phyloP scores from a whole-genome alignment of 2,797 vertebrate genomes.

The Neosilurus mollespiculum region DNA sequence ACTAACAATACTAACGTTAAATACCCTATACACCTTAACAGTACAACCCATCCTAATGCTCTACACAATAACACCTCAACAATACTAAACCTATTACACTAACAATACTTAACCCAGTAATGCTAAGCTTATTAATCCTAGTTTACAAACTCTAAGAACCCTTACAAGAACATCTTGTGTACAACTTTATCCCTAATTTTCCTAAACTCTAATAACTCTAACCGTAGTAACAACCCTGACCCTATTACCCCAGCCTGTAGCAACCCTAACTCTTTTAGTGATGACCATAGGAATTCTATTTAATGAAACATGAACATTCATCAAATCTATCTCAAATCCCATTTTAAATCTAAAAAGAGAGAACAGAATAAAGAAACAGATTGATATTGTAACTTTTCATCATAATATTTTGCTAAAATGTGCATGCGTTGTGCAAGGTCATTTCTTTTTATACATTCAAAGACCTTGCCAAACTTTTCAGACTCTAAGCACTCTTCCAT shows the following conservation, averaged over 20 bases:
- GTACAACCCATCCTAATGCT: background rate
- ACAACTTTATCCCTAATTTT: background rate
- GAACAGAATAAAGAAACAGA: background rate
- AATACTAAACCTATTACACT: background rate
- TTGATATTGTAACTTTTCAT: conserved; percentile 6
- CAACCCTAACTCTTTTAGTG: background rate
- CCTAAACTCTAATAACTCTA: background rate
- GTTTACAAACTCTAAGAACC: background rate
- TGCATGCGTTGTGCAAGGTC: background rate
- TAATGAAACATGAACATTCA: background rate
- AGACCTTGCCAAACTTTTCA: conserved; percentile 3
- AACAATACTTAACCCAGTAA: background rate
- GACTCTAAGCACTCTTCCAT: conserved; percentile 1
- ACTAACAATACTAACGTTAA: background rate
- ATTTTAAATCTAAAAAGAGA: background rate
- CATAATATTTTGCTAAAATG: conserved; percentile 12
- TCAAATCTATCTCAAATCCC: background rate
- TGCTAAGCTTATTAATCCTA: background rate
- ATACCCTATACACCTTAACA: background rate
- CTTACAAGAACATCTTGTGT: background rate
- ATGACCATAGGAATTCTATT: background rate
- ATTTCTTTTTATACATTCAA: background rate
- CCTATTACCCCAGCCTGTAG: background rate
- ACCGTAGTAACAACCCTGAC: background rate
- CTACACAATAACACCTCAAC: background rate